Base-by-base conservation (phyloP, 2,797 vertebrate genomes). In the Poeciliopsis gracilis region DNA sequence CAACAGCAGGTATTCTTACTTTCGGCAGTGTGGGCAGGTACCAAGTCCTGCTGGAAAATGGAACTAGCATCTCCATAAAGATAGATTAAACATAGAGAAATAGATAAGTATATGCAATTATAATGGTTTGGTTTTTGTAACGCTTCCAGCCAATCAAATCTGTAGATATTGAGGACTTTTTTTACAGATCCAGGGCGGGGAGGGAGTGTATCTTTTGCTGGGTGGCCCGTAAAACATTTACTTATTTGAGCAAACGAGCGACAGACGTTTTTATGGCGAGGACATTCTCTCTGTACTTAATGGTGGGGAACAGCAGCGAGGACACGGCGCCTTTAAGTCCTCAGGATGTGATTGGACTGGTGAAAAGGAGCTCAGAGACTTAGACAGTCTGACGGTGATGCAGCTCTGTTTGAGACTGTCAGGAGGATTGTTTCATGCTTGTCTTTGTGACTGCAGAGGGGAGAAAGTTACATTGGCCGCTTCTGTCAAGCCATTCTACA, bases 401-500 rank as follows among this genome's bases (percentile, higher is more conserved):
- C 83, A 69, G 83, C 80, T 82, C 78, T 6, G 77, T 82, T 83
- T 73, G 45, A 77, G 77, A 67, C 82, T 88, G 86, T 84, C 88
- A 83, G 84, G 78, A 78, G 82, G 72, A 87, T 77, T 76, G 82
- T 84, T 83, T 88, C 86, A 84, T 84, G 86, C 84, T 88, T 30
- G 63, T 84, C 90, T 82, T 73, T 80, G 57, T 1, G 79, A 71
- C 82, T 82, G 85, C 84, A 75, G 33, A 76, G 61, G n/a, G 53
- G 59, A 75, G 87, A 86, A 84, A 59, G 84, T 72, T 88, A 86
- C 86, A 83, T 38, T 30, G 63, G 76, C 77, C 79, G 76, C 61
- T 11, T 1, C 82, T 82, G 84, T 88, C 83, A 77, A 71, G 77
- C 59, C 73, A 46, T 79, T 86, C 84, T 76, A 41, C 83, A 81